Evolutionary conservation across 2,113 vertebrate species (phyloP).

Genomic region (Malurus cyaneus): DNA sequence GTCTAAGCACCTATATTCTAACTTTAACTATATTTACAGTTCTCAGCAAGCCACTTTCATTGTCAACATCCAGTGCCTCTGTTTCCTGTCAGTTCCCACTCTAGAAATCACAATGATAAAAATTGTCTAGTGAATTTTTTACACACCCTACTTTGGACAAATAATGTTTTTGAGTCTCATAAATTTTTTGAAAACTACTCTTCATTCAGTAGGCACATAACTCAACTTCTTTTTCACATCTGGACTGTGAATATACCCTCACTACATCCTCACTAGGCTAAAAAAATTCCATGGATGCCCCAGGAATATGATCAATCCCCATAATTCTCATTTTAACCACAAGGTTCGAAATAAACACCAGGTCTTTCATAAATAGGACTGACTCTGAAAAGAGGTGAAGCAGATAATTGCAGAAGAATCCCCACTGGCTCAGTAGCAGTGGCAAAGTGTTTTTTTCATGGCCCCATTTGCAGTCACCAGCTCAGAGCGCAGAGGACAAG

Average conservation of each 20-base stretch:
- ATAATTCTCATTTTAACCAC: neutral
- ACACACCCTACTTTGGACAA: neutral
- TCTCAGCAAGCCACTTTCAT: neutral
- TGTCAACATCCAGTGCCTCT: neutral
- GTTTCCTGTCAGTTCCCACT: neutral
- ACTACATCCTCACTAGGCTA: neutral
- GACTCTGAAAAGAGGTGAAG: neutral
- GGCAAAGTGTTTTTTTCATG: neutral
- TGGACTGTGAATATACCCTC: neutral
- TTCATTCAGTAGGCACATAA: neutral
- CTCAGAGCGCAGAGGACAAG: rapidly evolving
- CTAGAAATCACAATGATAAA: neutral
- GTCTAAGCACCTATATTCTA: neutral
- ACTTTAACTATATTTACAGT: neutral
- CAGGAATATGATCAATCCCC: neutral
- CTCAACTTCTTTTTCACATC: neutral
- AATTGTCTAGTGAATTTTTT: neutral
- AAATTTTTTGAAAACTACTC: neutral
- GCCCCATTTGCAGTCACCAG: neutral
- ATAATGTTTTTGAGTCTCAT: neutral
- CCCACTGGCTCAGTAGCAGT: neutral
- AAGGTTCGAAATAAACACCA: neutral
- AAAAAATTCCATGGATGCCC: neutral
- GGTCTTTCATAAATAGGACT: neutral
- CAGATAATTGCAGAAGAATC: neutral